Conservation (phyloP, 2,888 invertebrate species). For the Candidula unifasciata region DNA sequence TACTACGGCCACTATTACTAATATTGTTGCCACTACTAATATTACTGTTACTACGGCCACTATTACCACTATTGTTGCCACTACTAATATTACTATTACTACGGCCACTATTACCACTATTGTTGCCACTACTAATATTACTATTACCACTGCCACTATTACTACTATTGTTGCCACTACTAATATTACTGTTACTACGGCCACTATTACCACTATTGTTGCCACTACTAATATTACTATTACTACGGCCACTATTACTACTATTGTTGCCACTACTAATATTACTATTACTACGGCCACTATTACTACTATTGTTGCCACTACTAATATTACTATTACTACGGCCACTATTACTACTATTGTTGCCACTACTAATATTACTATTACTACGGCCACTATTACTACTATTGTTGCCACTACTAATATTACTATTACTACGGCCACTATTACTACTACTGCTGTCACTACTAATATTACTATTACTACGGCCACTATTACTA, state of each 20-base stretch:
- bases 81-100: neutral
- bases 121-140: neutral
- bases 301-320: no score
- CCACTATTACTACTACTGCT: no score
- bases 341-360: no score
- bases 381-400: slow-evolving; percentile 8
- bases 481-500: no score
- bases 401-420: no score
- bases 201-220: no score
- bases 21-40: neutral
- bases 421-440: neutral
- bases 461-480: no score
- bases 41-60: neutral
- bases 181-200: no score
- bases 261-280: slow-evolving; percentile 1
- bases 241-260: no score
- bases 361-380: neutral
- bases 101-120: neutral
- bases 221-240: slow-evolving; percentile 23
- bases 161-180: neutral
- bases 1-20: neutral
- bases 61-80: neutral
- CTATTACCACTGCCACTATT: neutral
- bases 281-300: neutral
- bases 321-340: slow-evolving; percentile 18